A percentile compares a stretch with the other conserved stretches of the same genome.
phyloP scores from a whole-genome alignment of 2,888 invertebrate genomes.

The Melanotus villosus region DNA sequence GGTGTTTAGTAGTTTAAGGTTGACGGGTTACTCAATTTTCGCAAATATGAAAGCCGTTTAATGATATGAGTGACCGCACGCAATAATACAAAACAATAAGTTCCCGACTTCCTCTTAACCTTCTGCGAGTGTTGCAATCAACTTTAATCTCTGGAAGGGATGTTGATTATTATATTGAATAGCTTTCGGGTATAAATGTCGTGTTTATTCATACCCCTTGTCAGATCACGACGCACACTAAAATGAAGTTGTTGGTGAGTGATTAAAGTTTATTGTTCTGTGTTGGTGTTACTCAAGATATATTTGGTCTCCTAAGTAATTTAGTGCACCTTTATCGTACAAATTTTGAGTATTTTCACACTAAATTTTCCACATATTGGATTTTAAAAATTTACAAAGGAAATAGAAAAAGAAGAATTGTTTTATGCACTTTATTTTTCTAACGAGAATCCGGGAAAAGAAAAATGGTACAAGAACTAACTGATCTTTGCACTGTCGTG shows the following conservation, averaged over 20 bases:
- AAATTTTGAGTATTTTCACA: no score
- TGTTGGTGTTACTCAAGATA: slow-evolving; percentile 16
- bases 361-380: no score
- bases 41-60: slow-evolving; percentile 38
- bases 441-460: no score
- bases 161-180: slow-evolving; percentile 41
- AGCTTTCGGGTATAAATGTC: slow-evolving; percentile 49
- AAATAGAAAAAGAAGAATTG: slow-evolving; percentile 1
- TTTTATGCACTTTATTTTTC: no score
- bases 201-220: slow-evolving; percentile 30
- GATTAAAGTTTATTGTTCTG: slow-evolving; percentile 15
- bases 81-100: slow-evolving; percentile 52
- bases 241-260: slow-evolving; percentile 58
- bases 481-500: no score
- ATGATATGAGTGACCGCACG: slow-evolving; percentile 51
- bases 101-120: slow-evolving; percentile 56
- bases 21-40: slow-evolving; percentile 39
- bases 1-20: slow-evolving; percentile 45
- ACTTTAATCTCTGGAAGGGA: slow-evolving; percentile 51
- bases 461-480: no score
- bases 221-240: slow-evolving; percentile 38
- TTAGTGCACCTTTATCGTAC: no score
- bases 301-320: not conserved
- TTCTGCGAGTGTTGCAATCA: slow-evolving; percentile 52
- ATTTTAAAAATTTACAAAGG: not conserved